Percentiles rank a stretch among this genome's conserved stretches.
Conservation (phyloP, 1,140 invertebrate species). For the Polypedilum vanderplanki region DNA sequence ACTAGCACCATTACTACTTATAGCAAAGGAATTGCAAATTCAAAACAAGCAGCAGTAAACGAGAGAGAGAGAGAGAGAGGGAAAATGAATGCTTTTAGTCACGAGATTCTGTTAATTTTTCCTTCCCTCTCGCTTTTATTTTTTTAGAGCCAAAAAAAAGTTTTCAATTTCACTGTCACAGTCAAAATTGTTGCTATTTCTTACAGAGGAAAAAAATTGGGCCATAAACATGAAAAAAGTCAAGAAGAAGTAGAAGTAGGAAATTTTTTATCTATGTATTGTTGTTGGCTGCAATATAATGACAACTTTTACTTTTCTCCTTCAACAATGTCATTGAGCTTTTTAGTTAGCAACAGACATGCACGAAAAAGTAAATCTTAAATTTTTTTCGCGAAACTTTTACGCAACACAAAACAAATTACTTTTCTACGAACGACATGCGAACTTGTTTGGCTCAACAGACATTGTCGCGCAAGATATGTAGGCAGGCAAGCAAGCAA, state of each 20-base stretch:
- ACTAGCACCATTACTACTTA: too few species aligned
- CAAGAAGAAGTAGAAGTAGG: too few species aligned
- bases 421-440: too few species aligned
- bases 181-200: background rate
- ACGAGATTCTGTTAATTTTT: constrained; percentile 27
- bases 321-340: background rate
- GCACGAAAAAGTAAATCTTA: too few species aligned
- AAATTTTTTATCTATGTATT: too few species aligned
- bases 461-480: background rate
- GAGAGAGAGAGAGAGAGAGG: too few species aligned
- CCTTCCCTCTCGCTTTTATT: background rate
- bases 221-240: background rate
- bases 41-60: too few species aligned
- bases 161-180: background rate
- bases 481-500: too few species aligned
- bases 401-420: too few species aligned
- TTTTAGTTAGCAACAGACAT: background rate
- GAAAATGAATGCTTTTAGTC: constrained; percentile 17
- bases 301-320: background rate
- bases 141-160: background rate
- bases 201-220: background rate
- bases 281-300: too few species aligned
- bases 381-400: too few species aligned
- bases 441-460: background rate
- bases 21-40: too few species aligned